Conservation (phyloP, 2,797 vertebrate genomes). For the Artibeus lituratus region DNA sequence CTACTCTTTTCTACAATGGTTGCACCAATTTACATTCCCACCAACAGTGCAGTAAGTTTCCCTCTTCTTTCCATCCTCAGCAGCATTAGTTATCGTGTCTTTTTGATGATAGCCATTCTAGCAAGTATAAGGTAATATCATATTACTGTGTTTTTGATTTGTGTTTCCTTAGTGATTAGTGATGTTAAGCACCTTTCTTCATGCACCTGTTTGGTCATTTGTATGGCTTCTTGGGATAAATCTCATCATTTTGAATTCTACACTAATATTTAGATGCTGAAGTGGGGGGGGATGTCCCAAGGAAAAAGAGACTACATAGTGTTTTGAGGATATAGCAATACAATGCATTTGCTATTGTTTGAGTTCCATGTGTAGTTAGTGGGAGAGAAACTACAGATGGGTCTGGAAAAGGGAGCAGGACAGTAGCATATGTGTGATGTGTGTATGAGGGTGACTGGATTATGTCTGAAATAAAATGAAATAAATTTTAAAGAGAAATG, state of each 20-base stretch:
- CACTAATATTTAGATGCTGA: not conserved
- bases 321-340: not conserved
- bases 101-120: not conserved
- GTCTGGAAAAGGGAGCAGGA: not conserved
- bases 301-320: not conserved
- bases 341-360: not conserved
- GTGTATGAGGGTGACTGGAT: no score
- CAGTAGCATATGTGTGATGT: not conserved
- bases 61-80: not conserved
- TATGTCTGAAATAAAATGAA: not conserved
- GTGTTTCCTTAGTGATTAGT: not conserved
- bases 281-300: not conserved
- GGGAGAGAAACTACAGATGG: not conserved
- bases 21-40: not conserved
- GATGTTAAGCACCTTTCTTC: not conserved
- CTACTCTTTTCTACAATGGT: not conserved
- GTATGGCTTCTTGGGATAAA: not conserved
- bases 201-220: not conserved
- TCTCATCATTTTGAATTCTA: not conserved
- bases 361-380: not conserved
- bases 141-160: not conserved
- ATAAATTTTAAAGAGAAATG: not conserved
- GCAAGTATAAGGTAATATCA: not conserved
- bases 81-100: not conserved
- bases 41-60: not conserved